phyloP scores from a whole-genome alignment of 2,888 invertebrate species.

The Agriopis marginaria region DNA sequence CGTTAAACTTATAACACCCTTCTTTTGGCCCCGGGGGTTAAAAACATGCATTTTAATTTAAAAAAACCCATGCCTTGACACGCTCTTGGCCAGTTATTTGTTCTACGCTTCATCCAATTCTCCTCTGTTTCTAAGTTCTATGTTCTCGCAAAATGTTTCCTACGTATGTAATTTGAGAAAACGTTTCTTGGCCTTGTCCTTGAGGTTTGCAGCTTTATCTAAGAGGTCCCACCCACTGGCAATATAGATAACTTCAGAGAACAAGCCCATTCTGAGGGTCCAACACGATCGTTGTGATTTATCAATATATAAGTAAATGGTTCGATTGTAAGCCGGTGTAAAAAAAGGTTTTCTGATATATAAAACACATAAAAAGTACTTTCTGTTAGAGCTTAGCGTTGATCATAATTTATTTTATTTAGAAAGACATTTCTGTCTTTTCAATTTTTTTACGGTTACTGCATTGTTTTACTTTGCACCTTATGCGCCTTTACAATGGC shows the following conservation, averaged over 20 bases:
- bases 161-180: neutral
- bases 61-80: too few relatives aligned
- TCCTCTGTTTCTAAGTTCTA: neutral
- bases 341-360: neutral
- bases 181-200: neutral
- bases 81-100: too few relatives aligned
- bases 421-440: too few relatives aligned
- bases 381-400: neutral
- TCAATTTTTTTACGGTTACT: too few relatives aligned
- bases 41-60: too few relatives aligned
- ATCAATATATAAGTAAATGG: conserved; percentile 5
- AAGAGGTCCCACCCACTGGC: neutral
- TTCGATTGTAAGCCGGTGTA: neutral
- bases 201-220: neutral
- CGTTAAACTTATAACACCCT: too few relatives aligned
- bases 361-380: neutral
- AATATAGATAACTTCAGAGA: conserved; percentile 10
- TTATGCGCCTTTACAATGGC: too few relatives aligned
- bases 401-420: neutral
- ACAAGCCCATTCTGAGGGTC: conserved; percentile 4
- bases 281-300: neutral
- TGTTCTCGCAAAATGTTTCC: neutral
- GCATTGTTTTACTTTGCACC: too few relatives aligned
- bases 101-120: neutral
- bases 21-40: too few relatives aligned